Base-by-base conservation (phyloP, 2,888 invertebrate genomes). In the Drosophila fulvimacula region DNA sequence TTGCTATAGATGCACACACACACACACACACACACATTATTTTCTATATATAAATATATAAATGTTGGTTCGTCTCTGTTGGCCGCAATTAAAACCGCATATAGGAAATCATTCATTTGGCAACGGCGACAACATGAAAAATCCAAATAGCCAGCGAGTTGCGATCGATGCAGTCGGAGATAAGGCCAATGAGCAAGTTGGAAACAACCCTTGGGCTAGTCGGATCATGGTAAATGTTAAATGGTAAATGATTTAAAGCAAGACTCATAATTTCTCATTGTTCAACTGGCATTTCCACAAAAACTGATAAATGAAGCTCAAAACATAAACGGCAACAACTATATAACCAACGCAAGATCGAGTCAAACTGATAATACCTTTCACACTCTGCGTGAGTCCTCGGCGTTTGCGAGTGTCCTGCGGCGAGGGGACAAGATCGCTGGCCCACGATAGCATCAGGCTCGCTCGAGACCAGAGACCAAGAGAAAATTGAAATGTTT, bases 241-340 rank as follows among this genome's bases (percentile, higher is more conserved):
- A 56, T 73, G 66, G 64, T 79, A 88, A 89, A 89, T 86, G 89
- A 87, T 89, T 89, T 88, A 87, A 89, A 85, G 72, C 76, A 82
- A 89, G 77, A 70, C 77, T 89, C 88, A 90, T 88, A 90, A 88
- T 90, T 87, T 81, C 67, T 74, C 83, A 90, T 90, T 90, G 90
- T 90, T 87, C 77, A 51, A 52, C 78, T 70, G 73, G 72, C 79
- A 74, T 73, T 84, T 84, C 71, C 74, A 81, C 68, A 76, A 77
- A 48, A 48, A 81, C 88, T 86, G 83, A 89, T 89, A 88, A 86
- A 84, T 84, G 76, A 75, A 82, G 78, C 62, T 65, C 64, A 83
- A 81, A 86, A 88, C 85, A 78, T 67, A 87, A 82, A 67, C 74
- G 81, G 69, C 85, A 85, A 81, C 82, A 77, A 79, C 82, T 74